Conservation (phyloP, 2,797 vertebrate genomes). For the Varecia variegata region DNA sequence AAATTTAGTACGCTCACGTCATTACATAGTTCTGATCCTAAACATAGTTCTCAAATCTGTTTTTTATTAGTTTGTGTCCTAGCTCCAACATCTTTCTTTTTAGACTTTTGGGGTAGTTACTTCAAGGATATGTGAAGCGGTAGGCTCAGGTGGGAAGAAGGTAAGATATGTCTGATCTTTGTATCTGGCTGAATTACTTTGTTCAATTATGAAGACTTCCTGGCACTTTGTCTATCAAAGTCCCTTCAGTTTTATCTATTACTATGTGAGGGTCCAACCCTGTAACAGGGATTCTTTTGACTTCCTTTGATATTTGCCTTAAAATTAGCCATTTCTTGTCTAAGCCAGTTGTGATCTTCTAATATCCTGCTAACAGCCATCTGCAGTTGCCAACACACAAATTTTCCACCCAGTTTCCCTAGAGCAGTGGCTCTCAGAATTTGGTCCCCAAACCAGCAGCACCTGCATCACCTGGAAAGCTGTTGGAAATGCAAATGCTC, state of each 20-base stretch:
- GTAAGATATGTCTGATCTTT: background rate
- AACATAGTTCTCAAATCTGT: slow-evolving; percentile 25
- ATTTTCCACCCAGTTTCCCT: background rate
- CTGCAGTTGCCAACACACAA: background rate
- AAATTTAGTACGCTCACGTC: background rate
- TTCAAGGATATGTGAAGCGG: background rate
- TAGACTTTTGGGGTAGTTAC: background rate
- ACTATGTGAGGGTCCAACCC: background rate
- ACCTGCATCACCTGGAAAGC: background rate
- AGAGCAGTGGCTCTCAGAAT: background rate
- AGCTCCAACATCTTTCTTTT: background rate
- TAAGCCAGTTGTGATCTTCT: background rate
- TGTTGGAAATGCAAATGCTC: background rate
- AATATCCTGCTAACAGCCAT: background rate
- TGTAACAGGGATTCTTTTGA: background rate
- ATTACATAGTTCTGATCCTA: slow-evolving; percentile 46
- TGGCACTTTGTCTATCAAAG: background rate
- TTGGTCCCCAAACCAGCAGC: background rate
- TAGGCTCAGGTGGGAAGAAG: background rate
- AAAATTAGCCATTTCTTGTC: background rate
- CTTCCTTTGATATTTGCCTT: slow-evolving; percentile 14
- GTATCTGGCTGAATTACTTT: background rate
- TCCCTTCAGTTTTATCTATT: background rate
- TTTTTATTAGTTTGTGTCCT: slow-evolving; percentile 15
- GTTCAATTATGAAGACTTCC: background rate